Evolutionary conservation across 1,140 invertebrate species (phyloP), one percentile per base, ranked within the genome.

Genomic region (Calliphora vicina): DNA sequence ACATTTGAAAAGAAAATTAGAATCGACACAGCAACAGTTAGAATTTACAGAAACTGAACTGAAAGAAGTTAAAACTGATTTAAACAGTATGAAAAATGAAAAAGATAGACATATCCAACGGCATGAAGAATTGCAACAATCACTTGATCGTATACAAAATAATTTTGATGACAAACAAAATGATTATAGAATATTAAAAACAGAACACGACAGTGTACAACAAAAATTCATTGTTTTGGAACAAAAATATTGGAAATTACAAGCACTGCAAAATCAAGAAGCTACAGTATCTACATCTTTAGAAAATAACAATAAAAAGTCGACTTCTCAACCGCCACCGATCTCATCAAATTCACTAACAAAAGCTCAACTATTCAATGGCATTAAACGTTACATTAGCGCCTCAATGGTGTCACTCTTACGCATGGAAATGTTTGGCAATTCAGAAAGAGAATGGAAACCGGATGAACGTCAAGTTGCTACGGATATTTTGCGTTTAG

Each of bases 361-460:
- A 35, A 90, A 90, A 72, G 71, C 83, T 0, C 87, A 90, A 84
- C 84, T 90, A 10, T 90, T 90, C 42, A 88, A 87, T 80, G 85
- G 85, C 15, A 86, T 90, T 6, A 89, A 87, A 81, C 88, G 87
- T 72, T 90, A 90, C 85, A 29, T 90, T 17, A 85, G 86, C 2
- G 84, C 87, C 8, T 86, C 87, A 10, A 88, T 90, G 88, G 81
- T 85, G 0, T 85, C 89, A 2, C 81, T 90, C 9, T 42, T 90
- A 17, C 86, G 89, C 12, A 90, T 90, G 86, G 88, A 90, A 86
- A 88, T 90, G 86, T 90, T 90, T 76, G 87, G 87, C 0, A 84
- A 85, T 15, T 80, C 86, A 0, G 85, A 86, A 8, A 86, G 89
- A 27, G 80, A 83, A n/a, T 90, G 88, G 87, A 86, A 88, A 83